Evolutionary conservation across 2,113 vertebrate species (phyloP).

Genomic region (Pelecanus crispus): DNA sequence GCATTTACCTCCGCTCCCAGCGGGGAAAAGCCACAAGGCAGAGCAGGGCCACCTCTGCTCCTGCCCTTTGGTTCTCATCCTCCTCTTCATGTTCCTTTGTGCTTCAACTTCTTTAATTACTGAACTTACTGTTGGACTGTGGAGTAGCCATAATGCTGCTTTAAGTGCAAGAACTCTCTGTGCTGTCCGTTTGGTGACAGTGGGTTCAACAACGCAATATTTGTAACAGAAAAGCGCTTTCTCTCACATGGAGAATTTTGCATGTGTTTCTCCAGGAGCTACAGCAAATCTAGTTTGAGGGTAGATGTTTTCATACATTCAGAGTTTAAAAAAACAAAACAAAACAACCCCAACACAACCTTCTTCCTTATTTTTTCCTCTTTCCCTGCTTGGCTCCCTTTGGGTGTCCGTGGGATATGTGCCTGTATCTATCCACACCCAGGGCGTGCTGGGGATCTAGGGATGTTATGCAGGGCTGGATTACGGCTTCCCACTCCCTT

Average conservation of each 20-base stretch:
- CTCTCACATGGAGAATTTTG: not conserved
- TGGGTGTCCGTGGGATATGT: not conserved
- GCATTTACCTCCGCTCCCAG: not conserved
- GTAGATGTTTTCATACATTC: not conserved
- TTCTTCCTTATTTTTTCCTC: not conserved
- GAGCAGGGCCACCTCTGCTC: not conserved
- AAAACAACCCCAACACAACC: not conserved
- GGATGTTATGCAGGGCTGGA: not conserved
- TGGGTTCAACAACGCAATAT: not conserved
- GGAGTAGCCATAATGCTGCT: not conserved
- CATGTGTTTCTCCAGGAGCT: not conserved
- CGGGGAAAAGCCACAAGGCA: not conserved
- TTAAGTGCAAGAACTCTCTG: not conserved
- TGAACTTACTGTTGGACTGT: not conserved
- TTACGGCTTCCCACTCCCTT: not conserved
- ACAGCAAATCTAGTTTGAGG: not conserved
- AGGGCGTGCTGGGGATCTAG: not conserved
- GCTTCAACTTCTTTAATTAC: not conserved
- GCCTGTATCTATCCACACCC: not conserved
- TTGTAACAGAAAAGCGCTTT: not conserved
- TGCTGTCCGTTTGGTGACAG: not conserved
- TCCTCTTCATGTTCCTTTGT: not conserved
- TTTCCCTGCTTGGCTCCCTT: not conserved
- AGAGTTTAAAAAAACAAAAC: not conserved
- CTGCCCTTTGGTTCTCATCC: not conserved